These are phyloP conservation scores for Gari tellinella DNA, from an alignment of 2,888 invertebrate species.

Conservation along the genomic window DNA sequence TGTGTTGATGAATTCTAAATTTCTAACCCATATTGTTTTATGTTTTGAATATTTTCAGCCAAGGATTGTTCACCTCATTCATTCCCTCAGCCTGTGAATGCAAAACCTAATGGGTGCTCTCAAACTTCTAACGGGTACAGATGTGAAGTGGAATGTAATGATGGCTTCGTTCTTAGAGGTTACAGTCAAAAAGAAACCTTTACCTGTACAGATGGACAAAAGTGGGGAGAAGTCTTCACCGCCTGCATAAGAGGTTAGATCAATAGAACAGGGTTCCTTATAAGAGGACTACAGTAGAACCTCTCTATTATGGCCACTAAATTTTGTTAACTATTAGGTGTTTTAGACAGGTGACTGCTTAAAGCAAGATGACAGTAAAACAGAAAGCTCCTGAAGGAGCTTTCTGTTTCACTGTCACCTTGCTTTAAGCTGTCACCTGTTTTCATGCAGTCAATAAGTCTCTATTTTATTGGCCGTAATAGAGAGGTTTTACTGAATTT, in stretches of 20 bases:
- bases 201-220: constrained; percentile 35
- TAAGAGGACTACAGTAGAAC: no score
- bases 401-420: no score
- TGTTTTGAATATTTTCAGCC: constrained; percentile 43
- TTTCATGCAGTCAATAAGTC: no score
- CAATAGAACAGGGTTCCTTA: background rate
- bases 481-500: no score
- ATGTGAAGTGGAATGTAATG: constrained; percentile 54
- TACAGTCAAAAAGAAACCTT: constrained; percentile 35
- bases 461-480: no score
- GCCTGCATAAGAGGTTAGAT: constrained; percentile 56
- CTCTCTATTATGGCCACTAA: no score
- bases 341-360: no score
- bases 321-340: no score
- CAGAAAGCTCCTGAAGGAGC: no score
- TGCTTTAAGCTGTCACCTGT: no score
- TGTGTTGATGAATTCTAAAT: no score
- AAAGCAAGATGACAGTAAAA: no score
- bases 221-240: constrained; percentile 48
- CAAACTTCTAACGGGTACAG: constrained; percentile 31
- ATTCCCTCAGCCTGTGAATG: constrained; percentile 36
- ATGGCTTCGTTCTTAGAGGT: constrained; percentile 49
- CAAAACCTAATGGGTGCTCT: constrained; percentile 23
- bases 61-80: constrained; percentile 48
- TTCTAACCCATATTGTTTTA: background rate